These are phyloP conservation scores for Leucopsar rothschildi DNA, from an alignment of 2,113 vertebrate species.

Conservation along the genomic window DNA sequence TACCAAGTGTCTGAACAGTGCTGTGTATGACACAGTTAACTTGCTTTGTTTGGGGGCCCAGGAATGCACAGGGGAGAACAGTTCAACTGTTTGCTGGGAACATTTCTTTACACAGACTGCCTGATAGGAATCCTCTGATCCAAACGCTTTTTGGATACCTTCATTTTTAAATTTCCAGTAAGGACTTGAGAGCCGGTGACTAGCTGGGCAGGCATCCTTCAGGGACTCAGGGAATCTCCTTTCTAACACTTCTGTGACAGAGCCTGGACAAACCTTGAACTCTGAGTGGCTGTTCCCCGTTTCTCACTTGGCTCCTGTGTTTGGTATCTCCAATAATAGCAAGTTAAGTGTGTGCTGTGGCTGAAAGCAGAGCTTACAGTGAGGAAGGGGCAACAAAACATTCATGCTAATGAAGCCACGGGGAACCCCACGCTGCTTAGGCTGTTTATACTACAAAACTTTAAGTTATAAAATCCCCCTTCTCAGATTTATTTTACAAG, in stretches of 20 bases:
- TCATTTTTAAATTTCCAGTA: not conserved
- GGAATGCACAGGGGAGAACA: not conserved
- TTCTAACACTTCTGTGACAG: not conserved
- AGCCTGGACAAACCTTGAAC: not conserved
- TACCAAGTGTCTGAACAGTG: slow-evolving; percentile 7
- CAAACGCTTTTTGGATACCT: not conserved
- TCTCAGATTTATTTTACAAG: slow-evolving; percentile 1
- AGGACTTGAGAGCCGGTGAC: not conserved
- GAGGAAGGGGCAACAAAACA: not conserved
- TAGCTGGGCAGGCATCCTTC: not conserved
- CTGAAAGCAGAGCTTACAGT: not conserved
- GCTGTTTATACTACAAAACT: slow-evolving; percentile 33
- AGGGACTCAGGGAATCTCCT: not conserved
- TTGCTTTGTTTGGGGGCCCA: not conserved
- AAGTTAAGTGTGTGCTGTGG: not conserved
- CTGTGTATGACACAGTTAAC: not conserved
- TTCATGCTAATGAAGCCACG: not conserved
- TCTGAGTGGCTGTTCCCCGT: not conserved
- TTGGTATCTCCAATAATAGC: not conserved
- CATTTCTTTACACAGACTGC: not conserved
- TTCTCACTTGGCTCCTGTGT: not conserved
- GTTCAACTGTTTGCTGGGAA: not conserved
- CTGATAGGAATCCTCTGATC: not conserved
- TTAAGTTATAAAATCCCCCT: slow-evolving; percentile 42
- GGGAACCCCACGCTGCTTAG: not conserved